These are phyloP conservation scores for Andrena dorsata DNA, from an alignment of 2,888 invertebrate genomes.

Conservation along the genomic window DNA sequence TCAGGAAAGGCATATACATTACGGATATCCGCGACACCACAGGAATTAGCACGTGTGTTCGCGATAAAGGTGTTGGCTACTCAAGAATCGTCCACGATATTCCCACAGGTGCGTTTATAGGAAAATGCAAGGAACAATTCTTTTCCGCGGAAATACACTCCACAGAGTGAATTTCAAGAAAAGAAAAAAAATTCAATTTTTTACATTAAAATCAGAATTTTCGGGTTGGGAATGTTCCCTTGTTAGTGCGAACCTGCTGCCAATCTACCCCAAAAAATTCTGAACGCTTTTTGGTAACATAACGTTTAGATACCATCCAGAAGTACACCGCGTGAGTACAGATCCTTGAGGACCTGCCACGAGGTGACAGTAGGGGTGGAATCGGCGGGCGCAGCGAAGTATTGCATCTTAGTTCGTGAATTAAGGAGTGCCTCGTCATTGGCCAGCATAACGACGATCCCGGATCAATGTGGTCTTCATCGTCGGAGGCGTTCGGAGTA, in stretches of 20 bases:
- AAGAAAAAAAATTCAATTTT: too few species aligned
- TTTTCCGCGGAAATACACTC: too few species aligned
- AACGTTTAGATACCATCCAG: slow-evolving; percentile 75
- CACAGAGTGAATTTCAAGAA: too few species aligned
- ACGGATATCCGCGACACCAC: slow-evolving; percentile 80
- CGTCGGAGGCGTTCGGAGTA: slow-evolving; percentile 79
- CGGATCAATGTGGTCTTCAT: slow-evolving; percentile 79
- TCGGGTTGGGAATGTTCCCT: too few species aligned
- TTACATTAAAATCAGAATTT: too few species aligned
- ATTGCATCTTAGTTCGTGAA: slow-evolving; percentile 79
- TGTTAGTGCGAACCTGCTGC: too few species aligned
- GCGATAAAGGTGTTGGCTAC: slow-evolving; percentile 82
- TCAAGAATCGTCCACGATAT: slow-evolving; percentile 74
- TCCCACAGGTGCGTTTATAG: slow-evolving; percentile 76
- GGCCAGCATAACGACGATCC: slow-evolving; percentile 74
- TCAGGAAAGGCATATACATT: slow-evolving; percentile 81
- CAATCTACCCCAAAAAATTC: too few species aligned
- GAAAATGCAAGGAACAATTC: too few species aligned
- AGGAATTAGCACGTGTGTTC: slow-evolving; percentile 79
- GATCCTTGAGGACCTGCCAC: slow-evolving; percentile 76
- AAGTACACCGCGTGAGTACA: slow-evolving; percentile 77
- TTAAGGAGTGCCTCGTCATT: slow-evolving; percentile 71
- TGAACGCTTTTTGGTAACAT: background rate
- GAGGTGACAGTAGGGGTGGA: slow-evolving; percentile 81
- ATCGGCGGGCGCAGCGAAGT: slow-evolving; percentile 79